Evolutionary conservation across 2,113 vertebrate genomes (phyloP).

Genomic region (Tupaia tana): DNA sequence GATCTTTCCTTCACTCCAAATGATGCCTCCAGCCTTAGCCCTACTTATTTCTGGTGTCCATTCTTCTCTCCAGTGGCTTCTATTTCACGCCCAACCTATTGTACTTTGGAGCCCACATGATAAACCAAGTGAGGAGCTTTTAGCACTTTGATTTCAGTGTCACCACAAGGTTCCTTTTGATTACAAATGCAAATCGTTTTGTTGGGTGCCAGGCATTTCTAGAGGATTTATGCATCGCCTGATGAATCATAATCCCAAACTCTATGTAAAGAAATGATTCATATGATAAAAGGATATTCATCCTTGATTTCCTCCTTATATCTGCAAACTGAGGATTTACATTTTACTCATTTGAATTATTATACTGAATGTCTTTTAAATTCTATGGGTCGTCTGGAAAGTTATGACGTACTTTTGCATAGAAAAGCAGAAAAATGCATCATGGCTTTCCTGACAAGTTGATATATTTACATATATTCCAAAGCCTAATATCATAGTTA

Average conservation of each 20-base stretch:
- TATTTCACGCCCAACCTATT: neutral
- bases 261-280: constrained; percentile 29
- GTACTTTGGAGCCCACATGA: constrained; percentile 3
- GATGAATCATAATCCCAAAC: neutral
- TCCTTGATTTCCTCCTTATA: constrained; percentile 7
- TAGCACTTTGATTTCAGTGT: constrained; percentile 31
- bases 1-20: neutral
- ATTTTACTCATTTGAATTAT: constrained; percentile 8
- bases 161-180: neutral
- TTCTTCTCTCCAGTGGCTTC: neutral
- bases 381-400: neutral
- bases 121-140: neutral
- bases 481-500: constrained; percentile 1
- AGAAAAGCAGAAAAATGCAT: too few relatives aligned
- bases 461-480: neutral
- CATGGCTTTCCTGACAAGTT: too few relatives aligned
- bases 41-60: neutral
- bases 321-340: neutral
- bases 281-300: neutral
- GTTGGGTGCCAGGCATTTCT: neutral
- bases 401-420: too few relatives aligned
- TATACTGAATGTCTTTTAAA: neutral
- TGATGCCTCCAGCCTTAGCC: neutral
- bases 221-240: neutral
- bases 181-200: neutral